Percentiles rank a stretch among this genome's conserved stretches.
phyloP scores from a whole-genome alignment of 2,113 vertebrate genomes.

The Aldabrachelys gigantea region DNA sequence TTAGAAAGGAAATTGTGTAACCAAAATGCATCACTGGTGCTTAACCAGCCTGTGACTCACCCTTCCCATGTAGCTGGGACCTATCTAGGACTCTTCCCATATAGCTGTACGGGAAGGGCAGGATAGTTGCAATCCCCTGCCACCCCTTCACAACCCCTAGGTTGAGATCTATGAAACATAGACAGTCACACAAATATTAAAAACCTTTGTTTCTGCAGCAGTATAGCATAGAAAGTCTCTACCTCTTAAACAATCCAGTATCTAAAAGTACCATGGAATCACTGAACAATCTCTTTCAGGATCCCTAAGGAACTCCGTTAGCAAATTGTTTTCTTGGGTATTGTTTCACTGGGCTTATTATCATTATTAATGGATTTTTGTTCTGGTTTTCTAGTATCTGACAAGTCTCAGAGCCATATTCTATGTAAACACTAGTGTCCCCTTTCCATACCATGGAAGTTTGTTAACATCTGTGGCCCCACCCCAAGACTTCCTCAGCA shows the following conservation, averaged over 20 bases:
- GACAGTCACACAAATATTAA: background rate
- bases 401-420: background rate
- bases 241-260: background rate
- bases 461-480: background rate
- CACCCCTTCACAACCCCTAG: background rate
- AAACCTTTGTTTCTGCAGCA: background rate
- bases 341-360: background rate
- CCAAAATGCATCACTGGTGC: background rate
- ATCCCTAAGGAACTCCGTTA: background rate
- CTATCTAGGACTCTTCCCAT: background rate
- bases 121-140: background rate
- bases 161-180: background rate
- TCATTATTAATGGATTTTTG: conserved; percentile 13
- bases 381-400: conserved; percentile 11
- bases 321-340: background rate
- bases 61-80: background rate
- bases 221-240: background rate
- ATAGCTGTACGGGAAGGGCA: background rate
- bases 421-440: background rate
- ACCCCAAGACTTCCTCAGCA: background rate
- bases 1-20: background rate
- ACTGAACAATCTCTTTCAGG: background rate
- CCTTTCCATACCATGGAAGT: background rate
- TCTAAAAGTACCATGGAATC: background rate
- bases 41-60: background rate